Conservation (phyloP, 2,888 invertebrate species). For the Muschampia plurimacula region DNA sequence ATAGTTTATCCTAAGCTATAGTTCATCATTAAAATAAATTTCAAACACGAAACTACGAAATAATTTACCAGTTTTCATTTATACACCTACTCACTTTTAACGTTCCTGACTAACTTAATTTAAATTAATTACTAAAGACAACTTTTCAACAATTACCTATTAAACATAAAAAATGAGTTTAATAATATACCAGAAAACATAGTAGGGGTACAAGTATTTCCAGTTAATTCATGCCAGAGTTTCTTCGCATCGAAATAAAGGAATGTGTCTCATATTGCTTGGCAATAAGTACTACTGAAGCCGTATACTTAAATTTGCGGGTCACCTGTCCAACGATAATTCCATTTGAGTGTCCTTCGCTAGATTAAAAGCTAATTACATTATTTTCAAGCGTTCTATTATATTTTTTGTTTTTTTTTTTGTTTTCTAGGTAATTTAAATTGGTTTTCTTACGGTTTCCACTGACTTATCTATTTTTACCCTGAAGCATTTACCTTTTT, state of each 20-base stretch:
- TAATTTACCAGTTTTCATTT: too few relatives aligned
- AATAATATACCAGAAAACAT: not conserved
- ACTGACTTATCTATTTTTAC: too few relatives aligned
- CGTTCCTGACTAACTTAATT: too few relatives aligned
- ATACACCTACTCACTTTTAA: too few relatives aligned
- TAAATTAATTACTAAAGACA: too few relatives aligned
- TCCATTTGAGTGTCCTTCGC: slow-evolving; percentile 36
- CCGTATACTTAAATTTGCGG: slow-evolving; percentile 22
- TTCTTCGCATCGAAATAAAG: not conserved
- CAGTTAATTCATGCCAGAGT: slow-evolving; percentile 17
- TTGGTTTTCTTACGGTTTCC: not conserved
- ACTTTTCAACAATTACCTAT: not conserved
- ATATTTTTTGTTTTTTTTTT: slow-evolving; percentile 12
- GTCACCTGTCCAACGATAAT: slow-evolving; percentile 36
- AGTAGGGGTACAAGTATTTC: slow-evolving; percentile 21
- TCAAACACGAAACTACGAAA: too few relatives aligned
- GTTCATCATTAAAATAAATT: too few relatives aligned
- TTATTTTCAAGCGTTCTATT: slow-evolving; percentile 35
- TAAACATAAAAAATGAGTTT: not conserved
- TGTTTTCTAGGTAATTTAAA: not conserved
- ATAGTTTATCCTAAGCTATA: too few relatives aligned
- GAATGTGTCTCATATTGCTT: not conserved
- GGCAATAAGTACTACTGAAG: slow-evolving; percentile 12
- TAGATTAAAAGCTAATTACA: slow-evolving; percentile 37
- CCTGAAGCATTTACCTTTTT: too few relatives aligned